These are phyloP conservation scores for Magallana ariakensis DNA, from an alignment of 1,140 invertebrate species.

Conservation along the genomic window DNA sequence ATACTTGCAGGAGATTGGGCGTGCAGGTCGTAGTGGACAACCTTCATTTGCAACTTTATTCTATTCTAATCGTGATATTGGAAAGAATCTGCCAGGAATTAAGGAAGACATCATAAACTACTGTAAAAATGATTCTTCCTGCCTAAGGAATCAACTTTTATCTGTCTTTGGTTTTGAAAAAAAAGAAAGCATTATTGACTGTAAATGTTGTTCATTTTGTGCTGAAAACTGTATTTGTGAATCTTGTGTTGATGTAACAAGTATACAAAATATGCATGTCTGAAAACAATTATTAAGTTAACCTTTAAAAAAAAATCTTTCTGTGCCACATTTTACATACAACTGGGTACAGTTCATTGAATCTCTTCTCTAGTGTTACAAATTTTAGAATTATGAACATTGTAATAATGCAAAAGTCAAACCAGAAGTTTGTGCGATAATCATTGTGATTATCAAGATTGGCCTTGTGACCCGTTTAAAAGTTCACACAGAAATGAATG, in stretches of 20 bases:
- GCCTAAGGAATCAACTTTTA: constrained; percentile 27
- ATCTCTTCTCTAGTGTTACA: constrained; percentile 35
- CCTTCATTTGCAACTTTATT: constrained; percentile 38
- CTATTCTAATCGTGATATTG: constrained; percentile 14
- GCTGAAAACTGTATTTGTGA: constrained; percentile 34
- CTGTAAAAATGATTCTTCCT: constrained; percentile 39
- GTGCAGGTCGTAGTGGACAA: constrained; percentile 46
- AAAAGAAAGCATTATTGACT: constrained; percentile 2
- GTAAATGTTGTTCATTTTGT: constrained; percentile 44
- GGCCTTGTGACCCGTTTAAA: too few species aligned
- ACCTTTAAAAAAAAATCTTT: neutral
- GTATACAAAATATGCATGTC: constrained; percentile 13
- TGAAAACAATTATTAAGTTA: neutral
- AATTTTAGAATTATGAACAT: neutral
- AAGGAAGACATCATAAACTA: constrained; percentile 37
- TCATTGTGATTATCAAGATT: too few species aligned
- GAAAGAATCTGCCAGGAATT: constrained; percentile 42
- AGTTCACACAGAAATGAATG: too few species aligned
- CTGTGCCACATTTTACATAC: constrained; percentile 46
- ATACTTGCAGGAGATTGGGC: constrained; percentile 50
- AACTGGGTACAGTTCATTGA: constrained; percentile 40
- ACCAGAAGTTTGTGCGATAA: too few species aligned
- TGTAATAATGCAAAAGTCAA: too few species aligned
- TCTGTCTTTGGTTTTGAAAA: constrained; percentile 45
- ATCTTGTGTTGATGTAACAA: constrained; percentile 25